Conservation (phyloP, 1,140 invertebrate species). For the Radopholus similis region DNA sequence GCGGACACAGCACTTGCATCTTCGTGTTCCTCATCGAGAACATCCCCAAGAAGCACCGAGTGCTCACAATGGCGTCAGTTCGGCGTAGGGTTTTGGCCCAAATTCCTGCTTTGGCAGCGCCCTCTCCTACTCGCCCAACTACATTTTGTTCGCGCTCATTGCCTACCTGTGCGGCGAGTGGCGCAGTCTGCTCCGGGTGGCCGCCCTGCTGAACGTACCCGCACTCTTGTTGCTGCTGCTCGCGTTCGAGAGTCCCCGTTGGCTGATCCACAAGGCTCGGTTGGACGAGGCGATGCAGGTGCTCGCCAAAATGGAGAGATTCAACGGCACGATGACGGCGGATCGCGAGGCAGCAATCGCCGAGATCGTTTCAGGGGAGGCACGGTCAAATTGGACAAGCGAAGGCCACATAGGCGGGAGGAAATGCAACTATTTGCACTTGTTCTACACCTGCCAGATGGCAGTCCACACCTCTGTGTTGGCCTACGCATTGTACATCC, state of each 20-base stretch:
- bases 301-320: conserved; percentile 33
- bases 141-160: conserved; percentile 42
- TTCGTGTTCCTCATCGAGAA: conserved; percentile 47
- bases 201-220: conserved; percentile 37
- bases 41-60: conserved; percentile 44
- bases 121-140: conserved; percentile 50
- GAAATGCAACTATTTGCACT: too few species aligned
- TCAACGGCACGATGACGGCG: conserved; percentile 43
- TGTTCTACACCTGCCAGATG: too few species aligned
- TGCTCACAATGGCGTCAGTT: conserved; percentile 14
- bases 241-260: conserved; percentile 48
- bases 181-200: conserved; percentile 30
- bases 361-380: conserved; percentile 35
- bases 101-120: conserved; percentile 14
- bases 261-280: conserved; percentile 46
- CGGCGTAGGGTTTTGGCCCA: not conserved
- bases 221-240: conserved; percentile 41
- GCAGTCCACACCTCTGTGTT: conserved; percentile 38
- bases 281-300: conserved; percentile 29
- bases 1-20: conserved; percentile 36
- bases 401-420: too few species aligned
- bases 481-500: too few species aligned
- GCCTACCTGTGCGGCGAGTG: conserved; percentile 41
- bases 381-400: too few species aligned
- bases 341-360: conserved; percentile 28